Evolutionary conservation across 2,888 invertebrate genomes (phyloP), one percentile per base, ranked within the genome.

Genomic region (Habroteleia sp.): DNA sequence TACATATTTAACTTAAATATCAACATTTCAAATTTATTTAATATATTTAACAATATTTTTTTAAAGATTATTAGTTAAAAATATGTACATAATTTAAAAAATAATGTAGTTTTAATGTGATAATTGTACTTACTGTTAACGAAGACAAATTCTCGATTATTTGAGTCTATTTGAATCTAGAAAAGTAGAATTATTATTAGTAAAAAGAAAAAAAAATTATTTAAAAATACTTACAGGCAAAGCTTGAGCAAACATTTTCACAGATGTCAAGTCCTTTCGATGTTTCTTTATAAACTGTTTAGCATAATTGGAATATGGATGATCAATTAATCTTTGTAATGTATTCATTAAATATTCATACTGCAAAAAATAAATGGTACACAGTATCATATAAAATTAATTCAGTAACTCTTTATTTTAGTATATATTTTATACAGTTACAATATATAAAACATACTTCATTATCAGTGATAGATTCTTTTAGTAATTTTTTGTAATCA

Each of bases 211-310:
- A n/a, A n/a, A n/a, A n/a, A n/a, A n/a, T n/a, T 20, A 82, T 81
- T 68, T 17, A 31, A 50, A 50, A 52, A 42, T 50, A 25, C 29
- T 20, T 42, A 91, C 90, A 79, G 87, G 92, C 4, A 29, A n/a
- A 16, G 6, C 0, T 37, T 3, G 8, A 10, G 3, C 10, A 10
- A 1, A 7, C 20, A 20, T 20, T 3, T 20, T 20, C 14, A 39
- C 1, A 39, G 20, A 3, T 0, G 6, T 8, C 1, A 4, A 4
- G 7, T 1, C 89, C 82, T 91, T 93, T 76, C 94, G 90, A 82
- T 91, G 96, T 76, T 92, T 90, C 79, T 93, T 91, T 80, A 98
- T 92, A 79, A 96, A 95, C 33, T 95, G 93, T 85, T 93, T 92
- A 20, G 89, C 90, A 82, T 90, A 91, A 79, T 93, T 92, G 0